These are phyloP conservation scores for Mantis religiosa DNA, from an alignment of 2,888 invertebrate genomes.

Conservation along the genomic window DNA sequence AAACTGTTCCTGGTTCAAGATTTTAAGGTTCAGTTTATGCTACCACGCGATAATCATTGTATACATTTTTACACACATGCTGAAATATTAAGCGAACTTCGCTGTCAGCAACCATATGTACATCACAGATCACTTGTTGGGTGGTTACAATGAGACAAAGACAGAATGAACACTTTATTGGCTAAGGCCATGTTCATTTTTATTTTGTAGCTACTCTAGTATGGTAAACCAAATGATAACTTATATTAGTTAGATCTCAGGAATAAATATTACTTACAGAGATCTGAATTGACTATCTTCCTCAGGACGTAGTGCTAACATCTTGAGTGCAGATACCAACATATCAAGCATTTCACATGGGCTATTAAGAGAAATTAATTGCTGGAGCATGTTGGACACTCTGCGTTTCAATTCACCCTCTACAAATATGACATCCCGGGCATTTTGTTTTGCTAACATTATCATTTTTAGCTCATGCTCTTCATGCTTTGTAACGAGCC, in stretches of 20 bases:
- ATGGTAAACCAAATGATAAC: no score
- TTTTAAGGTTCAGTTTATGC: no score
- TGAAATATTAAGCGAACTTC: no score
- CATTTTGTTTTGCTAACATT: background rate
- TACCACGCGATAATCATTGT: no score
- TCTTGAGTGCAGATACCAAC: background rate
- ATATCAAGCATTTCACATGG: constrained; percentile 18
- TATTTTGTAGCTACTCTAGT: no score
- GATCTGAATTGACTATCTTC: constrained; percentile 11
- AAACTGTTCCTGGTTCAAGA: no score
- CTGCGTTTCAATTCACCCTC: background rate
- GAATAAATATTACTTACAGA: background rate
- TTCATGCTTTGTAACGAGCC: background rate
- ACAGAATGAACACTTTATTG: no score
- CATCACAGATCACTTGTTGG: no score
- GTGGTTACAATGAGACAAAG: no score
- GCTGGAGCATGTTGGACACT: background rate
- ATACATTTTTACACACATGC: no score
- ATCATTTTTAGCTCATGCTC: background rate
- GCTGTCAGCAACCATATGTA: no score
- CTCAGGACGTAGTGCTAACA: background rate
- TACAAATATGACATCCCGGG: background rate
- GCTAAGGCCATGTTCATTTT: no score
- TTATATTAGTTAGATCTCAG: background rate
- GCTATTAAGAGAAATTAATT: background rate